A percentile compares a stretch with the other conserved stretches of the same genome.
phyloP scores from a whole-genome alignment of 2,888 invertebrate species.

The Caenorhabditis zanzibari region DNA sequence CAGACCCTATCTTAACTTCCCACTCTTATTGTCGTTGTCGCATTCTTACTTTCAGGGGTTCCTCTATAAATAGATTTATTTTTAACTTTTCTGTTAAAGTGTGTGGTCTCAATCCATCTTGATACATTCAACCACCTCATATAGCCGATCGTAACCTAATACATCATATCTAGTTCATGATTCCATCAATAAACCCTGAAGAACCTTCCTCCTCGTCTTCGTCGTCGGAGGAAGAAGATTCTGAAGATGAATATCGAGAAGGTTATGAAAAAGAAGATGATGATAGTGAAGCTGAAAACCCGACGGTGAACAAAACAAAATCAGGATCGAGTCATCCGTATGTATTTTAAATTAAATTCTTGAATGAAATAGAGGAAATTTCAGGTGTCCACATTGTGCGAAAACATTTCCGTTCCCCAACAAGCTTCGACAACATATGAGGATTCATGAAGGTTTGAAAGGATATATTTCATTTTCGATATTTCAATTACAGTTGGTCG shows the following conservation, averaged over 20 bases:
- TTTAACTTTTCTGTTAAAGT: too few relatives aligned
- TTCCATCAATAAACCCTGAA: slow-evolving; percentile 4
- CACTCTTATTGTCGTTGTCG: not conserved
- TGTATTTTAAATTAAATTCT: not conserved
- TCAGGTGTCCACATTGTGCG: slow-evolving; percentile 42
- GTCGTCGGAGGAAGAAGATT: slow-evolving; percentile 37
- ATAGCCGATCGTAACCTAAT: not conserved
- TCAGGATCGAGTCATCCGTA: slow-evolving; percentile 18
- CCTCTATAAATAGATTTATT: too few relatives aligned
- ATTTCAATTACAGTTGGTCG: slow-evolving; percentile 27
- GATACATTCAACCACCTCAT: not conserved
- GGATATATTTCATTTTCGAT: not conserved
- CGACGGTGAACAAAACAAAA: slow-evolving; percentile 6
- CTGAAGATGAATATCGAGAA: slow-evolving; percentile 44
- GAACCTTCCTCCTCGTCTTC: slow-evolving; percentile 37
- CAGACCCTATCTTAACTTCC: too few relatives aligned
- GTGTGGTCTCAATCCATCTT: not conserved
- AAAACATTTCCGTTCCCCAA: slow-evolving; percentile 39
- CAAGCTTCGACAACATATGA: slow-evolving; percentile 31
- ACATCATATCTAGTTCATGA: not conserved
- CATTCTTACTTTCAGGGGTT: too few relatives aligned
- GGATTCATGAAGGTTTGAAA: slow-evolving; percentile 34
- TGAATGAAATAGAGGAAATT: not conserved
- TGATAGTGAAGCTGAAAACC: not conserved
- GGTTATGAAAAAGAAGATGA: slow-evolving; percentile 24